Base-by-base conservation (phyloP, 2,113 vertebrate species). In the Hippocampus abdominalis region DNA sequence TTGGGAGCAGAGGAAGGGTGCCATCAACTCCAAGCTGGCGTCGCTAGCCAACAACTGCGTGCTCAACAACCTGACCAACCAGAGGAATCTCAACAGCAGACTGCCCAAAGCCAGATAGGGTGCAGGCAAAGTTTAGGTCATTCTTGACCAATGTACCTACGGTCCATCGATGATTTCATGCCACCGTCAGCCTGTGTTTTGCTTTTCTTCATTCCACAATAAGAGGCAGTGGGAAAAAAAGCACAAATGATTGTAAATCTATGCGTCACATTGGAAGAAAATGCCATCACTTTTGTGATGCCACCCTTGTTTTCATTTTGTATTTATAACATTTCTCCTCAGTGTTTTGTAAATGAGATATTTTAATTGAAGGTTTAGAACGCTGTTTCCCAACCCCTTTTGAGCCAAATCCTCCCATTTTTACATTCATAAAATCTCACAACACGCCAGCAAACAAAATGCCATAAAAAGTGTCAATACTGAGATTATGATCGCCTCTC, bases 81-180 rank as follows among this genome's bases (percentile, higher is more conserved):
- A 90, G 65, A 91, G 91, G 79, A 89, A 66, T 44, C 74, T 89
- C 3, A 90, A 80, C 77, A 90, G 89, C 79, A 80, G 86, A 64
- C 73, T 86, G 1, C 90, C 89, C 16, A 93, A 93, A 89, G 87
- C 90, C 77, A 92, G 91, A 89, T 92, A 93, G 81, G 85, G 74
- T 69, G 69, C 0, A 64, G 32, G 62, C 3, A 23, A n/a, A 25
- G 73, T 23, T 0, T 70, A 46, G 25, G 42, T 73, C 1, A 13
- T 70, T 76, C 66, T 25, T 71, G 20, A 67, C 48, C 63, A 36
- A 64, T 67, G 27, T 46, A 54, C 29, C 46, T 15, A 61, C 0
- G 68, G 78, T 84, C 83, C 72, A 64, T 44, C 64, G 62, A 81
- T 60, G 53, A 80, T 87, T 89, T 87, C 79, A 79, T 53, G 44